Evolutionary conservation across 2,888 invertebrate species (phyloP).

Genomic region (Xestia ashworthii): DNA sequence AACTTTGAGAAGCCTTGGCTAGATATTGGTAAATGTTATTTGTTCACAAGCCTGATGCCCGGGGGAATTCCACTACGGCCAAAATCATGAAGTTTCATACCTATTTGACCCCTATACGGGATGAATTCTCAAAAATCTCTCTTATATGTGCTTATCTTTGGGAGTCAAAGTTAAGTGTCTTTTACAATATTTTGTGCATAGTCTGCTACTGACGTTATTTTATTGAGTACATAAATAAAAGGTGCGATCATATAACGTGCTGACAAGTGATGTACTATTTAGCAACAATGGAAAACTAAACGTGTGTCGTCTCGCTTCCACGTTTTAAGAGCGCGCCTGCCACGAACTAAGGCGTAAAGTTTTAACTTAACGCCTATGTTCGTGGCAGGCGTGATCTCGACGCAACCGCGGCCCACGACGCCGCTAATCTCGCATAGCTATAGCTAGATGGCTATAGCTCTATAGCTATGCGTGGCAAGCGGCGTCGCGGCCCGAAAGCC

Average conservation of each 20-base stretch:
- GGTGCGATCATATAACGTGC: background rate
- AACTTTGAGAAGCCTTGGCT: background rate
- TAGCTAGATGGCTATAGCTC: background rate
- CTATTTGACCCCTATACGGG: background rate
- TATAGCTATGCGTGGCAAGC: no score
- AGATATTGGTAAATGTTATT: background rate
- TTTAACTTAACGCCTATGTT: background rate
- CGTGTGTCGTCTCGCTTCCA: conserved; percentile 9
- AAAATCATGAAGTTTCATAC: background rate
- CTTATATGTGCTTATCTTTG: no score
- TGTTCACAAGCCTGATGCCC: background rate
- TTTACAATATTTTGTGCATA: background rate
- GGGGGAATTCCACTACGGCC: background rate
- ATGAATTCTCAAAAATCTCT: background rate
- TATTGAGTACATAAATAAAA: background rate
- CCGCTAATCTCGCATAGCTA: background rate
- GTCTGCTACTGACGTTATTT: background rate
- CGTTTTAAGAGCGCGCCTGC: conserved; percentile 4
- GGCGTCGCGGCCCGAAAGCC: background rate
- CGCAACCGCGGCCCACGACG: background rate
- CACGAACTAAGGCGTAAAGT: background rate
- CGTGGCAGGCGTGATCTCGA: background rate
- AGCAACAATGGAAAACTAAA: background rate
- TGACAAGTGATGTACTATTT: background rate
- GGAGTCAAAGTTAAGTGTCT: no score